Evolutionary conservation across 2,113 vertebrate species (phyloP).

Genomic region (Indicator maculatus): DNA sequence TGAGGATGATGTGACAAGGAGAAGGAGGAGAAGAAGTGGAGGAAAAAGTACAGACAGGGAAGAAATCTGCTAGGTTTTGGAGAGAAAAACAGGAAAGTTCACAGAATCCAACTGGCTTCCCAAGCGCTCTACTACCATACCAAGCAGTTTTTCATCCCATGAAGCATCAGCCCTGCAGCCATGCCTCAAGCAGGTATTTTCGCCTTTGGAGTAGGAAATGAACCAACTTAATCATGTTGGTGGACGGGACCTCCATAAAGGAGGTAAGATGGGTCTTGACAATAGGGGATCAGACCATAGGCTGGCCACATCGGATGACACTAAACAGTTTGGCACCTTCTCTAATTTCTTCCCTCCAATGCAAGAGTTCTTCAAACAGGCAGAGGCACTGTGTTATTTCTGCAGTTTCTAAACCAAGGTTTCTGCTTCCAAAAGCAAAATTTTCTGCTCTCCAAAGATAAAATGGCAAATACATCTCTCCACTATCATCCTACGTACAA

Average conservation of each 20-base stretch:
- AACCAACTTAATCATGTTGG: accelerated
- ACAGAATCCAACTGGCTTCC: background rate
- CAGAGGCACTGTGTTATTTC: background rate
- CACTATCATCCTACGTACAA: background rate
- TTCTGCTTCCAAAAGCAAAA: background rate
- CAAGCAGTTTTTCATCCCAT: background rate
- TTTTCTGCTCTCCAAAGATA: background rate
- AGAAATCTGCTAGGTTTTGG: background rate
- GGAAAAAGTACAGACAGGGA: background rate
- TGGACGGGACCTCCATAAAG: background rate
- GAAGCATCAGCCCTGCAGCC: background rate
- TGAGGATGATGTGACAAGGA: background rate
- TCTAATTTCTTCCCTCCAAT: background rate
- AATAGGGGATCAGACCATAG: accelerated
- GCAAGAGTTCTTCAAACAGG: background rate
- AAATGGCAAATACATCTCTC: background rate
- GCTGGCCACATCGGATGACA: accelerated
- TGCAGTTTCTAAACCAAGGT: background rate
- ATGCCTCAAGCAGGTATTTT: accelerated
- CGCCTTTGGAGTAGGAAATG: background rate
- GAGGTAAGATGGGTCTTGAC: accelerated
- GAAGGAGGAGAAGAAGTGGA: background rate
- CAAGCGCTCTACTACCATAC: background rate
- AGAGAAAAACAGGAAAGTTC: background rate
- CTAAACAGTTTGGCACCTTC: background rate